Evolutionary conservation across 2,113 vertebrate genomes (phyloP).

Genomic region (Carollia perspicillata): DNA sequence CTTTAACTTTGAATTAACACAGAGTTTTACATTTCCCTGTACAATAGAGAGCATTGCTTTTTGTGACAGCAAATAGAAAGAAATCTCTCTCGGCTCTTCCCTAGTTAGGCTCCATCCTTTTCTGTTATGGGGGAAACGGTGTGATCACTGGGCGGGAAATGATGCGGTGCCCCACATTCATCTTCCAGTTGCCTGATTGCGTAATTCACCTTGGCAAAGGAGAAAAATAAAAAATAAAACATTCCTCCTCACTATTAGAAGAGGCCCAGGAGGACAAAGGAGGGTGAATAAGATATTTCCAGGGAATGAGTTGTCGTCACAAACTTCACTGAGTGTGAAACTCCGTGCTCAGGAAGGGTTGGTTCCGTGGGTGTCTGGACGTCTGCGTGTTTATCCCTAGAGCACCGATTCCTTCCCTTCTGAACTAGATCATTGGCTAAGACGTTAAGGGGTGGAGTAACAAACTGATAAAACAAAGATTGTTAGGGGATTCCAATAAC

Average conservation of each 20-base stretch:
- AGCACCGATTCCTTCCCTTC: not conserved
- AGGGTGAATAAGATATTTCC: not conserved
- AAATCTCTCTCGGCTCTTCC: slow-evolving; percentile 32
- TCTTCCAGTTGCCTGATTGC: slow-evolving; percentile 10
- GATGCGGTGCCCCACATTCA: not conserved
- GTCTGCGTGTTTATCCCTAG: not conserved
- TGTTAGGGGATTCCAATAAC: not conserved
- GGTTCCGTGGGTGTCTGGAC: not conserved
- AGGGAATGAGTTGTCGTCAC: not conserved
- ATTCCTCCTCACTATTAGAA: not conserved
- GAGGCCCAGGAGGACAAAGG: not conserved
- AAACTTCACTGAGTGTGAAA: not conserved
- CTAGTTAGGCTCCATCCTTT: slow-evolving; percentile 40
- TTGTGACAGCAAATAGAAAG: not conserved
- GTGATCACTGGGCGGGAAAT: slow-evolving; percentile 49
- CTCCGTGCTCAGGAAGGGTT: not conserved
- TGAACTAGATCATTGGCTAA: not conserved
- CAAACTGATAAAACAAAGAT: not conserved
- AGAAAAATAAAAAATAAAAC: slow-evolving; percentile 29
- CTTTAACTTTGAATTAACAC: slow-evolving; percentile 36
- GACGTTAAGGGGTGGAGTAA: not conserved
- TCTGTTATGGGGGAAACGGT: slow-evolving; percentile 15
- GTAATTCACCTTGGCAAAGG: slow-evolving; percentile 56
- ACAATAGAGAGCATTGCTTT: slow-evolving; percentile 27
- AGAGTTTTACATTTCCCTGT: not conserved